Evolutionary conservation across 2,797 vertebrate genomes (phyloP).

Genomic region (Perodicticus potto): DNA sequence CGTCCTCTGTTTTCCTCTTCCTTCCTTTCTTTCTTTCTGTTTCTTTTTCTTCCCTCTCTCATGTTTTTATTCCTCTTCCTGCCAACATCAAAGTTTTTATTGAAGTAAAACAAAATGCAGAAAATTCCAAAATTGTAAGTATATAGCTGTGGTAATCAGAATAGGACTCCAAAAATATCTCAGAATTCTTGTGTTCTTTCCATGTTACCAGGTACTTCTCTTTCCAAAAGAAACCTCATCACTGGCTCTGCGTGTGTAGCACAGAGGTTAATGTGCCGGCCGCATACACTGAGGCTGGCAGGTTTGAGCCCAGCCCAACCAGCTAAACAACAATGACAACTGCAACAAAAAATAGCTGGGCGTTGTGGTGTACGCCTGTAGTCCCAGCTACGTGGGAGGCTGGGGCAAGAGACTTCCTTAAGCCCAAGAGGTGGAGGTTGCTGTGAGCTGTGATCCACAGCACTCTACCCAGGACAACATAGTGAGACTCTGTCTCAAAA

Average conservation of each 20-base stretch:
- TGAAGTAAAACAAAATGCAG: background rate
- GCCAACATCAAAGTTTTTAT: background rate
- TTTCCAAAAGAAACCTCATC: background rate
- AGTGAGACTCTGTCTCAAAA: too few species aligned
- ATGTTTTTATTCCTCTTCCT: background rate
- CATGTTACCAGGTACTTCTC: background rate
- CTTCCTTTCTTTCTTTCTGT: too few species aligned
- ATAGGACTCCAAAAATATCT: background rate
- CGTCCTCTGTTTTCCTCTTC: rapidly evolving
- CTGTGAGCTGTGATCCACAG: too few species aligned
- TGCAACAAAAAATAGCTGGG: too few species aligned
- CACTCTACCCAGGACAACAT: too few species aligned
- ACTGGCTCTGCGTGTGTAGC: background rate
- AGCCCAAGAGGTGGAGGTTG: too few species aligned
- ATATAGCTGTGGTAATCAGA: background rate
- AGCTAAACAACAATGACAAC: too few species aligned
- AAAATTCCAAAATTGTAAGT: background rate
- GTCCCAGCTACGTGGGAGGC: too few species aligned
- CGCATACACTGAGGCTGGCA: too few species aligned
- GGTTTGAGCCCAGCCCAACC: too few species aligned
- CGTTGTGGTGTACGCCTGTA: too few species aligned
- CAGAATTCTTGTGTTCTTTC: background rate
- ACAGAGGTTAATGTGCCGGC: background rate
- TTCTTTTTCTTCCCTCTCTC: background rate
- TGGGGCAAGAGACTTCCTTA: too few species aligned